These are phyloP conservation scores for Lagenorhynchus albirostris DNA, from an alignment of 2,113 vertebrate genomes.

Conservation along the genomic window DNA sequence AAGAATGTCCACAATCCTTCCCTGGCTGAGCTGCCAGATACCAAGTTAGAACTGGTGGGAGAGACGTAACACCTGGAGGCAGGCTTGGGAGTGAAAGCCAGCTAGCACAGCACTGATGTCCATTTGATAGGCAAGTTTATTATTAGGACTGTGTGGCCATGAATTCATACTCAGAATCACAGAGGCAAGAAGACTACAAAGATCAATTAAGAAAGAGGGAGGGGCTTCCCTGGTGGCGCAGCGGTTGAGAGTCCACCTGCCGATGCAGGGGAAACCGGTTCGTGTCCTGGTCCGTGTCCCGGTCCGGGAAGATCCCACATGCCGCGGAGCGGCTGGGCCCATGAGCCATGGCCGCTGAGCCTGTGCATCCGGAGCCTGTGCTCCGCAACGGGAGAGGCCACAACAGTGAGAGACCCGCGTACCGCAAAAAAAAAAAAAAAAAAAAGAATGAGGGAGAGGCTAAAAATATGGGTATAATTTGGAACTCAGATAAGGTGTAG, in stretches of 20 bases:
- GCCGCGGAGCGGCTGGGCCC: background rate
- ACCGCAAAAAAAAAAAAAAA: background rate
- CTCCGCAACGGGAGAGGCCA: background rate
- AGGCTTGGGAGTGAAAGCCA: background rate
- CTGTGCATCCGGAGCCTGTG: background rate
- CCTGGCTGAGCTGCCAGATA: background rate
- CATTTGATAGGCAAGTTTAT: background rate
- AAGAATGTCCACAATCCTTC: background rate
- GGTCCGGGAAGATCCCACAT: background rate
- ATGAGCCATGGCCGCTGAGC: background rate
- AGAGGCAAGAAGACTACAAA: background rate
- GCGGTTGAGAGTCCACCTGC: background rate
- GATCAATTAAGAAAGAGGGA: background rate
- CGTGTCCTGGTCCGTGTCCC: accelerated
- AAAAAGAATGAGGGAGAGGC: background rate
- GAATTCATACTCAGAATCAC: background rate
- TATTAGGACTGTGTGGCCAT: background rate
- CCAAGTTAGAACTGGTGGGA: background rate
- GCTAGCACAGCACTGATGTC: background rate
- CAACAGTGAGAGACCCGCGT: background rate
- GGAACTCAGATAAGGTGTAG: background rate
- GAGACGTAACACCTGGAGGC: background rate
- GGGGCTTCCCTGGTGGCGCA: background rate
- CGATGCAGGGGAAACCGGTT: background rate
- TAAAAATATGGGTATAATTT: background rate